These are phyloP conservation scores for Drosophila rhopaloa DNA, from an alignment of 1,140 invertebrate genomes.

Conservation along the genomic window DNA sequence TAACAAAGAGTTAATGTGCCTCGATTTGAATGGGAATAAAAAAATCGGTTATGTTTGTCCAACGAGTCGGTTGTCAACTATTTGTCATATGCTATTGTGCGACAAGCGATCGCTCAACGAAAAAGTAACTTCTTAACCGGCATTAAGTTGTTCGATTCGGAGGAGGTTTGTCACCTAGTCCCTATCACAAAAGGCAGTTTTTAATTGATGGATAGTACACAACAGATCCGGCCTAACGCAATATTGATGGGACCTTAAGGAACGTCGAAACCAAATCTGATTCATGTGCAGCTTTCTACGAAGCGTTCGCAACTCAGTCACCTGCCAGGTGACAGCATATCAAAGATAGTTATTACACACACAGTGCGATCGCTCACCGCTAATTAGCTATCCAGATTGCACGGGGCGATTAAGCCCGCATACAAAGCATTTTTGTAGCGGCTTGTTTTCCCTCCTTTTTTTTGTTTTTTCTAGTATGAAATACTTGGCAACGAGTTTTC, in stretches of 20 bases:
- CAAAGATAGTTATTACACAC: slow-evolving; percentile 45
- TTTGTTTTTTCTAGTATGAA: slow-evolving; percentile 9
- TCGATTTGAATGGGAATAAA: slow-evolving; percentile 28
- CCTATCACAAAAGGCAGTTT: slow-evolving; percentile 4
- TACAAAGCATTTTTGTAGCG: slow-evolving; percentile 23
- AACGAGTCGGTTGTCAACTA: slow-evolving; percentile 25
- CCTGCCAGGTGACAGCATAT: slow-evolving; percentile 40
- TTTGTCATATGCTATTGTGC: slow-evolving; percentile 39
- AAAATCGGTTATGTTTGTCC: slow-evolving; percentile 15
- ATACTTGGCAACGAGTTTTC: slow-evolving; percentile 47
- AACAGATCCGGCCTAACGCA: slow-evolving; percentile 19
- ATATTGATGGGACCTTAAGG: slow-evolving; percentile 36
- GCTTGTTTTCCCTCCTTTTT: not conserved
- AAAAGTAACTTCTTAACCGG: slow-evolving; percentile 23
- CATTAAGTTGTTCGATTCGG: slow-evolving; percentile 43
- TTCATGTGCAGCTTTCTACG: slow-evolving; percentile 22
- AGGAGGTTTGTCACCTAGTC: slow-evolving; percentile 22
- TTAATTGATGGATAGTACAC: slow-evolving; percentile 48
- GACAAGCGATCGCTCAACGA: slow-evolving; percentile 36
- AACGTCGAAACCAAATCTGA: slow-evolving; percentile 21
- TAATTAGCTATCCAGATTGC: slow-evolving; percentile 53
- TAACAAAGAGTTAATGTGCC: slow-evolving; percentile 24
- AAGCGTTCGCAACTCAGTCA: slow-evolving; percentile 22
- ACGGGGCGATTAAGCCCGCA: slow-evolving; percentile 41
- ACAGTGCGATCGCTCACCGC: slow-evolving; percentile 42